Evolutionary conservation across 1,140 invertebrate genomes (phyloP), one percentile per base, ranked within the genome.

Genomic region (Telenomus remus): DNA sequence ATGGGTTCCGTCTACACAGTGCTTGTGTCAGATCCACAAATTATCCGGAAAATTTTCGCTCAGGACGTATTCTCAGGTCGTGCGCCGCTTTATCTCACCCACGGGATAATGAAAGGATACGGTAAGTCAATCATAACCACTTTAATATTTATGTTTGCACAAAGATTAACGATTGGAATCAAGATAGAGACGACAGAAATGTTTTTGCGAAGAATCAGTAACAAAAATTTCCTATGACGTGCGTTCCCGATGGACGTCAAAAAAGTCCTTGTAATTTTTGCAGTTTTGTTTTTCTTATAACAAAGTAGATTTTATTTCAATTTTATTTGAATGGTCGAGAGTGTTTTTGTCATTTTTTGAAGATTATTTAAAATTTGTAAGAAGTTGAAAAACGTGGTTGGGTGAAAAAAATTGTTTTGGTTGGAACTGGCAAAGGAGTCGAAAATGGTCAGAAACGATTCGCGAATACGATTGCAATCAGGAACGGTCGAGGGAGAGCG

Each of bases 21-120:
- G 0, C 90, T 96, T 0, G 76, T 96, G 1, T 91, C 93, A 0
- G 94, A 96, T 84, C 90, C 91, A 4, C 88, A 90, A 44, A 63
- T 94, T 13, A 89, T 96, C 2, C 90, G 91, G 33, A 91, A 93
- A 64, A 90, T 92, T 2, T 91, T 96, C 35, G 87, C 90, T 0
- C 92, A 92, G 79, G 93, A 95, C 15, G 89, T 82, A 0, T 92
- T 94, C 73, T 87, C 91, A 1, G 93, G 92, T 10, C 87, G 95
- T 53, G 94, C 95, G 0, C 94, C 94, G 0, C 89, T 96, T 0
- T 94, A 92, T 81, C 84, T 96, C 13, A 95, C 95, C 0, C 93
- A 96, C 81, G 95, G 94, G 37, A 93, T 97, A 9, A 95, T 96
- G 92, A 87, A 94, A 63, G 95, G 95, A 75, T 92, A 94, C 81